These are phyloP conservation scores for Melieria crassipennis DNA, from an alignment of 2,888 invertebrate species.

Conservation along the genomic window DNA sequence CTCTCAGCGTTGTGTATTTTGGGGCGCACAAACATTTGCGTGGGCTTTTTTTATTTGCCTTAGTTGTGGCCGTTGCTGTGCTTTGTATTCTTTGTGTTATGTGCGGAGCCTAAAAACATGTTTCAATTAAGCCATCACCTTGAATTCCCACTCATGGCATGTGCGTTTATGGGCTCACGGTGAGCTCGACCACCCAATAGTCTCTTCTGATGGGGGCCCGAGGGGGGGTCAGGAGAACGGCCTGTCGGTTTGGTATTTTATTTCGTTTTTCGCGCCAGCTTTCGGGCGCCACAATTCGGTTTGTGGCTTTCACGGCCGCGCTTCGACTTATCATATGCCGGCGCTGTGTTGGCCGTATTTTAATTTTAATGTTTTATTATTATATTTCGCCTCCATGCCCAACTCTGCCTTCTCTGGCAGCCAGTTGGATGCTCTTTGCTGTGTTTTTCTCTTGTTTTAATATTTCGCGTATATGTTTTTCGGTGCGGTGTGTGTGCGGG, in stretches of 20 bases:
- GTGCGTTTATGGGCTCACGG: too few species aligned
- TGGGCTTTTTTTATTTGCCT: background rate
- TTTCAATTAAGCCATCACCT: slow-evolving; percentile 64
- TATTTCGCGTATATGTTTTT: slow-evolving; percentile 14
- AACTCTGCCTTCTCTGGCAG: too few species aligned
- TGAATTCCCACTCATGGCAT: slow-evolving; percentile 46
- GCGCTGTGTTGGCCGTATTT: slow-evolving; percentile 29
- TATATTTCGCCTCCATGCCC: slow-evolving; percentile 44
- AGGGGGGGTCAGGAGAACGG: too few species aligned
- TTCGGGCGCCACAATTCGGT: too few species aligned
- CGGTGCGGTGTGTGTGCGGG: background rate
- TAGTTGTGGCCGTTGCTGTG: background rate
- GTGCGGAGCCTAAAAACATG: slow-evolving; percentile 48
- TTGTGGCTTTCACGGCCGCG: too few species aligned
- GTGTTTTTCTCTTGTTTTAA: slow-evolving; percentile 15
- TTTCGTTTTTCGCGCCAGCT: too few species aligned
- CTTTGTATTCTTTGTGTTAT: background rate
- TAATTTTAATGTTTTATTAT: slow-evolving; percentile 45
- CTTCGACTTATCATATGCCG: slow-evolving; percentile 2
- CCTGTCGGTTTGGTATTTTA: too few species aligned
- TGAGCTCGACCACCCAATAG: too few species aligned
- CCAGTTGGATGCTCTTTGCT: slow-evolving; percentile 23
- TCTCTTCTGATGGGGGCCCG: too few species aligned
- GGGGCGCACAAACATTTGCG: background rate
- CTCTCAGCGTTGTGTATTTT: too few species aligned